phyloP scores from a whole-genome alignment of 2,888 invertebrate species.

The Mesorhabditis belari region DNA sequence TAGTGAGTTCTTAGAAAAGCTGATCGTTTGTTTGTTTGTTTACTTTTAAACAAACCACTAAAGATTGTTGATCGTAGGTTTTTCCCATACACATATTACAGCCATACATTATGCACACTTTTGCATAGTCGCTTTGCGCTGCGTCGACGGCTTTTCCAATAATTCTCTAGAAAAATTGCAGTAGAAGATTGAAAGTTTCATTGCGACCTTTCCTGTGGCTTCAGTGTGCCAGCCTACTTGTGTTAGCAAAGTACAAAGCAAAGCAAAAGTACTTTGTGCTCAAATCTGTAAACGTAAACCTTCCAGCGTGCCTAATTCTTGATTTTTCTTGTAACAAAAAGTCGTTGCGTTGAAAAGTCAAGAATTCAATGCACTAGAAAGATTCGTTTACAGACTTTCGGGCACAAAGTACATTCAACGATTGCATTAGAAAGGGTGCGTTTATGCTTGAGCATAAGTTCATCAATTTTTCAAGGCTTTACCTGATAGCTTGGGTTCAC shows the following conservation, averaged over 20 bases:
- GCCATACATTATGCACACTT: slow-evolving; percentile 41
- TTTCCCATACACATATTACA: slow-evolving; percentile 28
- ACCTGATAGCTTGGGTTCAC: slow-evolving; percentile 32
- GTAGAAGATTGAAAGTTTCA: not conserved
- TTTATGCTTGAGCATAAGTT: not conserved
- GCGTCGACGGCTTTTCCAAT: slow-evolving; percentile 41
- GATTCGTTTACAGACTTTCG: not conserved
- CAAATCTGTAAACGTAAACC: no score
- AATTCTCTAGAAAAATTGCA: slow-evolving; percentile 25
- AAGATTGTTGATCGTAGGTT: slow-evolving; percentile 4
- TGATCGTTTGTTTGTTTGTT: no score
- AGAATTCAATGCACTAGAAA: not conserved
- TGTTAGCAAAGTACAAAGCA: no score
- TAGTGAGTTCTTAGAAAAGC: no score
- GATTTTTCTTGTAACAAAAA: no score
- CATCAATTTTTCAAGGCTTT: not conserved
- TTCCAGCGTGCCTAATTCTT: no score
- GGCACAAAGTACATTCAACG: not conserved
- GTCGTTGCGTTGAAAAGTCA: no score
- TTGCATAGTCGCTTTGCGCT: slow-evolving; percentile 37
- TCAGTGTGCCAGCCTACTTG: no score
- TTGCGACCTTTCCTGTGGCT: not conserved
- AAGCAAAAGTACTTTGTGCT: no score
- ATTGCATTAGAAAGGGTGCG: not conserved
- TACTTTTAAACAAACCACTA: not conserved